Base-by-base conservation (phyloP, 2,113 vertebrate species). In the Varanus salvator region DNA sequence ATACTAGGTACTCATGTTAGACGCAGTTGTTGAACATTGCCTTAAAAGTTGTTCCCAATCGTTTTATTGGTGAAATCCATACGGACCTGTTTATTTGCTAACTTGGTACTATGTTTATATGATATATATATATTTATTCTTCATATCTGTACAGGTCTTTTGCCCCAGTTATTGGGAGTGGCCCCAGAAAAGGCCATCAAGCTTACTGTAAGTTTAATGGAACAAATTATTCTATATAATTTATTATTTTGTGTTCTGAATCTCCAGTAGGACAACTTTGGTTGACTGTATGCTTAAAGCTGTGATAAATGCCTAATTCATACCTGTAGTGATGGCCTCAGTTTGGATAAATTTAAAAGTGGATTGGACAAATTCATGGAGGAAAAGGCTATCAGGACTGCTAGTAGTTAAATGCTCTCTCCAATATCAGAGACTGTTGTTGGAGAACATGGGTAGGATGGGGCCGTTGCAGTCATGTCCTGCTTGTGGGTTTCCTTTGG, bases 111-210 rank as follows among this genome's bases (percentile, higher is more conserved):
- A 89, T 94, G 93, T 94, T 95, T 78, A 94, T 93, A 94, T 74
- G 69, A 92, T 93, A 85, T 82, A 92, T 93, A 85, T 82, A 93
- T 85, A 95, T 93, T 94, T 91, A 86, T 85, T 91, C 94, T 90
- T 87, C 95, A 81, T 92, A 0, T 94, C 94, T 96, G 95, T 98
- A 96, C 97, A 99, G 98, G 98, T 96, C 97, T 98, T 89, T 95
- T 98, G 96, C 98, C 98, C 8, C 99, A 99, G 97, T 97, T 99
- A 95, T 96, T 99, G 97, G 99, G 99, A 97, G 99, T 99, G 95
- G 98, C 98, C 94, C 98, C 98, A 90, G 97, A 98, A 96, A 99
- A 98, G 97, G 98, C 98, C 96, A 98, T 99, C 97, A 99, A 99
- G 97, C 98, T 99, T 93, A 98, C 98, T 97, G 98, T 98, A 98